phyloP scores from a whole-genome alignment of 35 echinoderm and acorn worm genomes.

The Holothuria glaberrima region DNA sequence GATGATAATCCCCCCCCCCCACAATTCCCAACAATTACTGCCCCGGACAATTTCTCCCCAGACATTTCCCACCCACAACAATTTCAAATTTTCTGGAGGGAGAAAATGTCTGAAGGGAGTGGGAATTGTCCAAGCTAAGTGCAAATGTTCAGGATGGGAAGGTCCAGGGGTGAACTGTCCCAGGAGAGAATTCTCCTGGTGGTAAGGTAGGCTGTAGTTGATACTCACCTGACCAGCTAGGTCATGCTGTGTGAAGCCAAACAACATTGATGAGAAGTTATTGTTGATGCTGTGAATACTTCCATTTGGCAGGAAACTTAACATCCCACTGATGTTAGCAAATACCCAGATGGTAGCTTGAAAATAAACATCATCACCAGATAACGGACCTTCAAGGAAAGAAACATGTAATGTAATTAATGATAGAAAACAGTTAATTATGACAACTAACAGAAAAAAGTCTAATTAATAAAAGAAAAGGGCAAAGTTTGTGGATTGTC shows the following conservation, averaged over 20 bases:
- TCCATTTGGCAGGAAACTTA: constrained; percentile 80
- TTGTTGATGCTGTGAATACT: constrained; percentile 94
- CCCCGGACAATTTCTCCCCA: too few relatives aligned
- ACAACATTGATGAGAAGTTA: constrained; percentile 89
- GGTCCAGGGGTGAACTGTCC: too few relatives aligned
- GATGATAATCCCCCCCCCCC: too few relatives aligned
- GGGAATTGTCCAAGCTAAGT: too few relatives aligned
- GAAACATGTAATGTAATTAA: not conserved
- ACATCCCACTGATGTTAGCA: constrained; percentile 95
- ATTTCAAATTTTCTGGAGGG: too few relatives aligned
- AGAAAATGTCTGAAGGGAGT: too few relatives aligned
- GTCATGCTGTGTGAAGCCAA: constrained; percentile 83
- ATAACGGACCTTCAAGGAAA: not conserved
- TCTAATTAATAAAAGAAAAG: not conserved
- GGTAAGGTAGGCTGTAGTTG: not conserved
- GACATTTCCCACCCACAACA: too few relatives aligned
- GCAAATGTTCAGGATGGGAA: too few relatives aligned
- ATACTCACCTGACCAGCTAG: constrained; percentile 76
- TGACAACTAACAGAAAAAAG: too few relatives aligned
- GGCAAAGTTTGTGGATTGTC: not conserved
- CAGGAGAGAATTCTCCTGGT: too few relatives aligned
- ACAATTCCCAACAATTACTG: too few relatives aligned
- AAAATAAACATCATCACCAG: constrained; percentile 11
- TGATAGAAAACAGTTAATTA: not conserved
- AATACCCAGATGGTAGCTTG: constrained; percentile 90